A percentile compares a stretch with the other conserved stretches of the same genome.
Conservation (phyloP, 2,797 vertebrate species). For the Tamandua tetradactyla region DNA sequence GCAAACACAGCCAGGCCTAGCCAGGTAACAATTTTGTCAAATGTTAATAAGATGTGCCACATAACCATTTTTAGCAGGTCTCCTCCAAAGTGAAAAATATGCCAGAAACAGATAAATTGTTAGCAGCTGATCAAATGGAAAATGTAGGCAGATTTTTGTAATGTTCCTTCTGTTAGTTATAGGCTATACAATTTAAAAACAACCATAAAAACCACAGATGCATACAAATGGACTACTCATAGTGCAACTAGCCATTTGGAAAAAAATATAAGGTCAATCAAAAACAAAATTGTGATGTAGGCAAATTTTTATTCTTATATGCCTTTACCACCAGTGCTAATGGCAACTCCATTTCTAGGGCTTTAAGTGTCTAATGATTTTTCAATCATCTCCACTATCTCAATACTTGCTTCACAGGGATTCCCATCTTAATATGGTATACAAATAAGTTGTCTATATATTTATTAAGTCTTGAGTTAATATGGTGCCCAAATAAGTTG, state of each 20-base stretch:
- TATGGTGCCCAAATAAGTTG: background rate
- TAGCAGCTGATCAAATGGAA: background rate
- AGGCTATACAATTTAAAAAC: constrained; percentile 6
- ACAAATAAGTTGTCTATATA: background rate
- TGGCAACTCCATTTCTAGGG: constrained; percentile 6
- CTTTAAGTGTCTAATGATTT: background rate
- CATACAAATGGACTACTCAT: background rate
- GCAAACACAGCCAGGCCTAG: background rate
- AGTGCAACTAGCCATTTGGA: background rate
- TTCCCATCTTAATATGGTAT: background rate
- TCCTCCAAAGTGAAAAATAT: background rate
- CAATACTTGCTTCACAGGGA: background rate
- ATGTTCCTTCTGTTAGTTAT: background rate
- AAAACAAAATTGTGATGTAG: background rate
- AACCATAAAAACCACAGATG: background rate
- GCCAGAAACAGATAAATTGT: background rate
- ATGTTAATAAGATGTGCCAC: background rate
- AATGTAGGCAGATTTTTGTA: background rate
- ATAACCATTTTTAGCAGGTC: background rate
- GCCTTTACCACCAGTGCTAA: background rate
- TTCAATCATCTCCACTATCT: background rate
- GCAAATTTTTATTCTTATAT: background rate
- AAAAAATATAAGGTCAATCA: background rate
- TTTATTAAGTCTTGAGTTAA: constrained; percentile 9
- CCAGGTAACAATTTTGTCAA: background rate